Evolutionary conservation across 2,888 invertebrate genomes (phyloP), one percentile per base, ranked within the genome.

Genomic region (Drosophila rubida): DNA sequence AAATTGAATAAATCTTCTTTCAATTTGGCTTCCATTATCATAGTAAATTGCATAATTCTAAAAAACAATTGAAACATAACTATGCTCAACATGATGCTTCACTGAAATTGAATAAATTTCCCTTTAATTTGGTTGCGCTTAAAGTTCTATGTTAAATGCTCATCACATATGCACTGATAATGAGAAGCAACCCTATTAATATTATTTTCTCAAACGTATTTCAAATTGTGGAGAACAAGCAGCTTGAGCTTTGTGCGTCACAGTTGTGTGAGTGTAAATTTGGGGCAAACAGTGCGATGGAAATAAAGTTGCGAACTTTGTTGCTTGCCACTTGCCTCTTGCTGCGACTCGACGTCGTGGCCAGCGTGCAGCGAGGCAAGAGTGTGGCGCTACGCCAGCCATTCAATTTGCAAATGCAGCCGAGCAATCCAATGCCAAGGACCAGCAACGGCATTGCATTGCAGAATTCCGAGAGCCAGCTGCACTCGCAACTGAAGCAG

Each of bases 401-500:
- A 8, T 16, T 23, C 3, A 25, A 39, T 25, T 4, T 13, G 4
- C 16, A 25, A 11, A 16, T 9, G 4, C n/a, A 19, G 6, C 39
- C 25, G 6, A 9, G 14, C 13, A 16, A n/a, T 30, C 23, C 7
- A 23, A 35, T n/a, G 32, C 19, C 32, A 51, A 44, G 4, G 7
- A 25, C 19, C 32, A 46, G 50, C 9, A 5, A 14, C 7, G 22
- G 3, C 2, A 9, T 41, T 45, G 22, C 11, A 4, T n/a, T 5
- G 11, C 13, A 13, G 11, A 1, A 32, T 11, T 2, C 30, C 16
- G 16, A 37, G 5, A 55, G 39, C n/a, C 49, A 49, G 35, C 3
- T 54, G 11, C 41, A 35, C 11, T 9, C 50, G 8, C 58, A 51
- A 8, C 22, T 46, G 14, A 44, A 67, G 7, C 61, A 50, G 9